phyloP scores from a whole-genome alignment of 2,888 invertebrate genomes.

The Tipula helvola region DNA sequence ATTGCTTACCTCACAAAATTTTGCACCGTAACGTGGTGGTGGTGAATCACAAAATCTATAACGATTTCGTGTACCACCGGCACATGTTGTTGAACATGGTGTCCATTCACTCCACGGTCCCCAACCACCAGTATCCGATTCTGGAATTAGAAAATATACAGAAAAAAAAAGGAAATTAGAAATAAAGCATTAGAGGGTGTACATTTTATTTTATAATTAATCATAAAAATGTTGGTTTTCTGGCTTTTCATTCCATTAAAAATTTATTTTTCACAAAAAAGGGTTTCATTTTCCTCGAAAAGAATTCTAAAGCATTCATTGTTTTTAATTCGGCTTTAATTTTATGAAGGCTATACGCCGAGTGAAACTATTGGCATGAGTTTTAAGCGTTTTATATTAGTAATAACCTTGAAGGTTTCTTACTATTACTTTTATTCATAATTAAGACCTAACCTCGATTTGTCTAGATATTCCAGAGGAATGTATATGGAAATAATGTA shows the following conservation, averaged over 20 bases:
- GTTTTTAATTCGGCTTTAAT: too few relatives aligned
- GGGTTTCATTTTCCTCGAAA: neutral
- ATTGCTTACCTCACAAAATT: slow-evolving; percentile 64
- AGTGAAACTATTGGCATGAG: too few relatives aligned
- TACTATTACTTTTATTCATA: too few relatives aligned
- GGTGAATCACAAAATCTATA: slow-evolving; percentile 83
- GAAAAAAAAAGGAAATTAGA: neutral
- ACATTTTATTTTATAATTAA: neutral
- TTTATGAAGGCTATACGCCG: neutral
- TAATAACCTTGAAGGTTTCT: too few relatives aligned
- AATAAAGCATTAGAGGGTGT: neutral
- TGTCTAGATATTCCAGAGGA: too few relatives aligned
- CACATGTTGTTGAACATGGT: slow-evolving; percentile 62
- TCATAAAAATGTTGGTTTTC: neutral
- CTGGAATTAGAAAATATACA: slow-evolving; percentile 33
- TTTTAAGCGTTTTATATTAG: too few relatives aligned
- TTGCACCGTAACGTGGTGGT: slow-evolving; percentile 75
- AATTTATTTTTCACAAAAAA: neutral
- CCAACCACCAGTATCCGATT: slow-evolving; percentile 67
- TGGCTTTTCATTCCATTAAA: neutral
- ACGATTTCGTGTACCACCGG: slow-evolving; percentile 66
- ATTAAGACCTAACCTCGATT: too few relatives aligned
- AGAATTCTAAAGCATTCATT: neutral
- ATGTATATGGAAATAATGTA: too few relatives aligned
- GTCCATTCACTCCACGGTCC: slow-evolving; percentile 77